Percentiles rank a stretch among this genome's conserved stretches.
Evolutionary conservation across 2,888 invertebrate species (phyloP).

Genomic region (Phaedon cochleariae): DNA sequence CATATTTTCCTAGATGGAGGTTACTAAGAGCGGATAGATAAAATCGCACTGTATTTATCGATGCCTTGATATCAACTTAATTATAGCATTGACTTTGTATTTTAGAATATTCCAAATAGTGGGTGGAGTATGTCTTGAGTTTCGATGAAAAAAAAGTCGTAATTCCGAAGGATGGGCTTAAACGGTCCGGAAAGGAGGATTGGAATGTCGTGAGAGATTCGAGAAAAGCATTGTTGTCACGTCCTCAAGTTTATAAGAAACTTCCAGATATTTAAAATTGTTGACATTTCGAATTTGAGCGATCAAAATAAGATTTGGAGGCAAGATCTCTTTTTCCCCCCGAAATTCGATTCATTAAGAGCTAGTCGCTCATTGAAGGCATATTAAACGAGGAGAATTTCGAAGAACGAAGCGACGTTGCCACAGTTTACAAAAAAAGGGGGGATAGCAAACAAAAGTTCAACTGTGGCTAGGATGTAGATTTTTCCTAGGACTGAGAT

Average conservation of each 20-base stretch:
- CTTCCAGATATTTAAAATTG: background rate
- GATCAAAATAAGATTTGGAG: no score
- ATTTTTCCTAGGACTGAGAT: no score
- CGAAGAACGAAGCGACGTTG: no score
- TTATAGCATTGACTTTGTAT: background rate
- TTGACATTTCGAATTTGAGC: no score
- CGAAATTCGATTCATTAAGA: no score
- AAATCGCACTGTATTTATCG: background rate
- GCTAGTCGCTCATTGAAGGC: no score
- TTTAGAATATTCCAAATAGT: background rate
- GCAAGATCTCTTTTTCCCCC: no score
- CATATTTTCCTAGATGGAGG: background rate
- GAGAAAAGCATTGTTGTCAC: background rate
- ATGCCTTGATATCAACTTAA: background rate
- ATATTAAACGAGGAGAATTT: no score
- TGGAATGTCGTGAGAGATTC: slow-evolving; percentile 6
- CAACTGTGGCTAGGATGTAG: no score
- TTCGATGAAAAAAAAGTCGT: background rate
- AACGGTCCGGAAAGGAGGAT: background rate
- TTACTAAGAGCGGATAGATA: background rate
- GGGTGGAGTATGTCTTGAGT: background rate
- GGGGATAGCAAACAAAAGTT: no score
- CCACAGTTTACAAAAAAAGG: no score
- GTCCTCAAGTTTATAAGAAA: background rate
- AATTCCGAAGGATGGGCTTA: slow-evolving; percentile 3